Evolutionary conservation across 2,113 vertebrate species (phyloP).

Genomic region (Brachypodius melanocephalos): DNA sequence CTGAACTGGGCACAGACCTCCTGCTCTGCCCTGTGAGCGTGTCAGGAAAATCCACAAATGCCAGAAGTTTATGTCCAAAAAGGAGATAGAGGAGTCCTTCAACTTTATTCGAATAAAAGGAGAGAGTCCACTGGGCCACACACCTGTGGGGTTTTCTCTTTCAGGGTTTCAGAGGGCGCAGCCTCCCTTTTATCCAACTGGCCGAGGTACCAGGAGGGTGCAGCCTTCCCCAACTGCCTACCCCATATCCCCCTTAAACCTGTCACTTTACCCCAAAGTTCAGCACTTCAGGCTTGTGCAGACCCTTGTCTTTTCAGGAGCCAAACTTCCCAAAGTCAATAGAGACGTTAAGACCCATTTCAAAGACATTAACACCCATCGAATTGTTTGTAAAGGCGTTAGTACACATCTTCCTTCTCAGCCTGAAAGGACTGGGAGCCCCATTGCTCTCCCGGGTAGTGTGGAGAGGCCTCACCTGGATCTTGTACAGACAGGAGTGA

Average conservation of each 20-base stretch:
- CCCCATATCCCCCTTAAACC: too few relatives aligned
- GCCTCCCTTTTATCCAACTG: background rate
- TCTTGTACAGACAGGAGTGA: rapidly evolving
- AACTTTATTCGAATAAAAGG: background rate
- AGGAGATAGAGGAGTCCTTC: background rate
- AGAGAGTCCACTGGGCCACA: background rate
- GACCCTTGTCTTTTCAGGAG: background rate
- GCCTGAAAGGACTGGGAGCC: background rate
- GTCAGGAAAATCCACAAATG: background rate
- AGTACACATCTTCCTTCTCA: background rate
- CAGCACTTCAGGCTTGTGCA: background rate
- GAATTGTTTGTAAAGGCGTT: background rate
- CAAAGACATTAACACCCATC: background rate
- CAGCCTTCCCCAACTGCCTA: rapidly evolving
- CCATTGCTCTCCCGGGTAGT: rapidly evolving
- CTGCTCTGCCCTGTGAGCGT: rapidly evolving
- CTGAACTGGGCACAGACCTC: background rate
- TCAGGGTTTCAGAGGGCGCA: background rate
- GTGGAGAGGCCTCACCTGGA: background rate
- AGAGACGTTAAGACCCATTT: background rate
- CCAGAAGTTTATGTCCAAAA: too few relatives aligned
- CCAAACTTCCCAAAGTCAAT: background rate
- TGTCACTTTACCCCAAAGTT: background rate
- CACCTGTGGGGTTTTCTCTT: rapidly evolving
- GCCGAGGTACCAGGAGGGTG: background rate